Percentiles rank a stretch among this genome's conserved stretches.
Evolutionary conservation across 2,888 invertebrate genomes (phyloP).

Genomic region (Gnatocerus cornutus): DNA sequence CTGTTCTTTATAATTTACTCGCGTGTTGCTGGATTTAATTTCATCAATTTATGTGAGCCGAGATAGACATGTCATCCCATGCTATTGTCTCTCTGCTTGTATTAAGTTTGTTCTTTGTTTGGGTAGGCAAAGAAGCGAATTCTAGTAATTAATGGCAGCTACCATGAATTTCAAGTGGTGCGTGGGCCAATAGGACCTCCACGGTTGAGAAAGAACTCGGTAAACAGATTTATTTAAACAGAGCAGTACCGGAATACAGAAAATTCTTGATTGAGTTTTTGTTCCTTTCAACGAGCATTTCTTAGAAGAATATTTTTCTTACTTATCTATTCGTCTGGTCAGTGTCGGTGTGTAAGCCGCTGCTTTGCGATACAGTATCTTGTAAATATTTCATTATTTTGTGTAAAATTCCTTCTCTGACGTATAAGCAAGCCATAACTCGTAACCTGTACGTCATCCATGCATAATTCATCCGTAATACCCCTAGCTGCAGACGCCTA

Average conservation of each 20-base stretch:
- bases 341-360: neutral
- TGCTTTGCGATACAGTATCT: constrained; percentile 41
- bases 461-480: constrained; percentile 58
- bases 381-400: constrained; percentile 57
- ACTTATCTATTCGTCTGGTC: neutral
- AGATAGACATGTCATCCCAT: constrained; percentile 39
- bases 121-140: constrained; percentile 31
- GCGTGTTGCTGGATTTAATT: constrained; percentile 38
- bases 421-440: constrained; percentile 56
- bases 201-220: no score
- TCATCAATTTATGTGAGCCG: constrained; percentile 40
- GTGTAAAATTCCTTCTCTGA: constrained; percentile 52
- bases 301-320: neutral
- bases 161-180: constrained; percentile 33
- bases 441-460: constrained; percentile 54
- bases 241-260: no score
- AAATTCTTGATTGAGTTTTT: no score
- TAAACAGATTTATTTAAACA: no score
- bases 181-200: neutral
- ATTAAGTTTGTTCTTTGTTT: constrained; percentile 45
- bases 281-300: no score
- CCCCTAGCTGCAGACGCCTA: constrained; percentile 49
- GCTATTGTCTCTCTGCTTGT: constrained; percentile 39
- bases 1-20: constrained; percentile 39
- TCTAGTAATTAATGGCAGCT: constrained; percentile 41